Evolutionary conservation across 2,113 vertebrate species (phyloP), one percentile per base, ranked within the genome.

Genomic region (Peucedramus taeniatus): DNA sequence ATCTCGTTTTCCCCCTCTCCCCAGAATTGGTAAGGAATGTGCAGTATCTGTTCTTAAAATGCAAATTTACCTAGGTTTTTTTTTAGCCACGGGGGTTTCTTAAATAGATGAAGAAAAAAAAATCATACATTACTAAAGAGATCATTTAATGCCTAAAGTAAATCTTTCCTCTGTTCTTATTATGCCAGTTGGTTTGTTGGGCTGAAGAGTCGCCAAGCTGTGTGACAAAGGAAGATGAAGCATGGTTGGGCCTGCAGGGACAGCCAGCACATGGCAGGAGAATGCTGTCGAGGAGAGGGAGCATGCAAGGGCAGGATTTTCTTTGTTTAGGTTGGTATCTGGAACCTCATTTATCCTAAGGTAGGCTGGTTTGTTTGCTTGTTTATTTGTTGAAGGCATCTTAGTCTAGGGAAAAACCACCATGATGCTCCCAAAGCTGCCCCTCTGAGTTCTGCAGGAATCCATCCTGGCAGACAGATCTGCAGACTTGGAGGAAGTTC

Each of bases 401-500:
- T 89, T 71, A 83, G 60, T 44, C 51, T 60, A 60, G 79, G 68
- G 72, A 87, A 95, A 94, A 96, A 83, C 1, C 51, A 81, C 60
- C 20, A 39, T 28, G 82, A 88, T 64, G 71, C 68, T 95, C 78
- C 84, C 85, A 66, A 90, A 95, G 75, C 83, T 93, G 74, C 89
- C 83, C 85, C 89, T 92, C 65, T 1, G 71, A 82, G 50, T 95
- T 93, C 88, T 92, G 77, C 77, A 94, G 69, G 88, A 96, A 95
- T 90, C 83, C 86, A 75, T 92, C 80, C 93, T 87, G 85, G 92
- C 93, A 96, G 65, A 87, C 53, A 8, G 69, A 79, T 68, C 89
- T 93, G 78, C 91, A 95, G 79, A 83, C 85, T 95, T 96, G 87
- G 94, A 95, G 79, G 65, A 89, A 69, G 61, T 93, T 97, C 96